phyloP scores from a whole-genome alignment of 2,797 vertebrate genomes.

The Sebastes minor region DNA sequence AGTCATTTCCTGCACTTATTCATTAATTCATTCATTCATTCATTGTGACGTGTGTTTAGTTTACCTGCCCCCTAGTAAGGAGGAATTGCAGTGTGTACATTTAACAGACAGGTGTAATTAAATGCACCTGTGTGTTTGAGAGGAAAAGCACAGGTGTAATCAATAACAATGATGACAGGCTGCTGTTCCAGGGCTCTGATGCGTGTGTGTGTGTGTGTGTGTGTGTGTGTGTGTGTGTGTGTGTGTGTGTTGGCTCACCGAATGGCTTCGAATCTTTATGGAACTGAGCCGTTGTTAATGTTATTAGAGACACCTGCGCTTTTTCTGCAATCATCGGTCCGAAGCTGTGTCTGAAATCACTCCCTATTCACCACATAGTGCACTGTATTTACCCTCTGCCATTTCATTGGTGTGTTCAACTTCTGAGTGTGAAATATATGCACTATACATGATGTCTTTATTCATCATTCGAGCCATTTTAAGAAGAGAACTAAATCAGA shows the following conservation, averaged over 20 bases:
- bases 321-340: background rate
- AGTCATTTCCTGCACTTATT: background rate
- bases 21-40: background rate
- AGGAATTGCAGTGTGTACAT: background rate
- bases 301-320: background rate
- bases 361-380: background rate
- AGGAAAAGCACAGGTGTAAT: background rate
- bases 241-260: background rate
- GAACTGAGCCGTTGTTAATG: background rate
- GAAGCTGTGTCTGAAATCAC: background rate
- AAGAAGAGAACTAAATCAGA: background rate
- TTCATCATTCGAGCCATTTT: background rate
- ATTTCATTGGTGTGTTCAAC: background rate
- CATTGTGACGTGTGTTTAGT: background rate
- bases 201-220: background rate
- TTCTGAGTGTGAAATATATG: background rate
- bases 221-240: background rate
- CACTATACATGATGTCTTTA: background rate
- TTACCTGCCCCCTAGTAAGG: background rate
- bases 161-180: background rate
- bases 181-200: background rate
- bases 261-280: background rate
- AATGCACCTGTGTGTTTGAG: background rate
- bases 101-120: background rate
- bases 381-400: background rate